These are phyloP conservation scores for Galerucella calmariensis DNA, from an alignment of 2,888 invertebrate genomes.

Conservation along the genomic window DNA sequence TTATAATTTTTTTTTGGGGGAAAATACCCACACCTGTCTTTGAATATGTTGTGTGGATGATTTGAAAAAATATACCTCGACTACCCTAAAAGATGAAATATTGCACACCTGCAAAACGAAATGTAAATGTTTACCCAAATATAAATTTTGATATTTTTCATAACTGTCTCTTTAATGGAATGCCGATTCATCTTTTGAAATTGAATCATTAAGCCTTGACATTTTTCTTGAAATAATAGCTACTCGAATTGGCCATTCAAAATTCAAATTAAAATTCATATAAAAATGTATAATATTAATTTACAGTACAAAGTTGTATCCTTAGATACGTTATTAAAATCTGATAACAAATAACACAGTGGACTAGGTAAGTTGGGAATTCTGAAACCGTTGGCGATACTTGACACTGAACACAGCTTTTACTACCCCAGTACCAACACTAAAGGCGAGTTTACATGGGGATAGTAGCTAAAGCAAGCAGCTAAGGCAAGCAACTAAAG, in stretches of 20 bases:
- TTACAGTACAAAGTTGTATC: too few relatives aligned
- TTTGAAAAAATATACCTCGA: conserved; percentile 31
- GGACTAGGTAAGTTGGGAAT: too few relatives aligned
- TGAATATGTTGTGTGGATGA: conserved; percentile 5
- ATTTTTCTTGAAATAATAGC: conserved; percentile 13
- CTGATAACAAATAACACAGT: too few relatives aligned
- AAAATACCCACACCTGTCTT: conserved; percentile 22
- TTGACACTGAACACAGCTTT: too few relatives aligned
- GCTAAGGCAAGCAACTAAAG: too few relatives aligned
- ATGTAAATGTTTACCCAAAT: conserved; percentile 46
- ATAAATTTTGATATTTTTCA: conserved; percentile 46
- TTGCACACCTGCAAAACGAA: conserved; percentile 48
- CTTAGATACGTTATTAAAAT: too few relatives aligned
- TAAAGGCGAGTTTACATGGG: too few relatives aligned
- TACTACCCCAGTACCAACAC: too few relatives aligned
- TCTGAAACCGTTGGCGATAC: too few relatives aligned
- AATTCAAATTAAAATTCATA: background rate
- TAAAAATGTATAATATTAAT: too few relatives aligned
- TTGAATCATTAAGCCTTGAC: conserved; percentile 32
- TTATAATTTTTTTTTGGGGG: conserved; percentile 21
- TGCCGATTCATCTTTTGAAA: conserved; percentile 15
- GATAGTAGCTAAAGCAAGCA: too few relatives aligned
- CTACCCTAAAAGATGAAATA: conserved; percentile 48
- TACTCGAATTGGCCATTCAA: background rate
- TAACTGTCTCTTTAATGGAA: conserved; percentile 33